Evolutionary conservation across 2,113 vertebrate species (phyloP).

Genomic region (Tupaia tana): DNA sequence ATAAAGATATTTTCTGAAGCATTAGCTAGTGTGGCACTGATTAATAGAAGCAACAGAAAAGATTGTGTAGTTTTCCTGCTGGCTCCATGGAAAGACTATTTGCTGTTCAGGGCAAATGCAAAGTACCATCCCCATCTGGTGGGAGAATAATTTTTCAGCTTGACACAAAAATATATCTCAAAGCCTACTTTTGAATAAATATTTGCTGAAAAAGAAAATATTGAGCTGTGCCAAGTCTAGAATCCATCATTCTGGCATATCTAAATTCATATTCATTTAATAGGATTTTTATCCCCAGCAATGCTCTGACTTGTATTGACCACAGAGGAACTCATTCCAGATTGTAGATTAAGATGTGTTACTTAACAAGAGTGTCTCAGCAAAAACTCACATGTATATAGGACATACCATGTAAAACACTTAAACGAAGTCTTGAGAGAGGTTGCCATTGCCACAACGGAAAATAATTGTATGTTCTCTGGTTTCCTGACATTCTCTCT

Average conservation of each 20-base stretch:
- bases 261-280: background rate
- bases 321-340: background rate
- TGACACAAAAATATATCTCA: constrained; percentile 47
- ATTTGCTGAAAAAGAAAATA: constrained; percentile 53
- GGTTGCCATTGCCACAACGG: background rate
- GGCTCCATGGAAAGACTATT: constrained; percentile 37
- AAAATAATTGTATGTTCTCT: background rate
- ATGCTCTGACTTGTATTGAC: background rate
- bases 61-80: constrained; percentile 16
- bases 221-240: background rate
- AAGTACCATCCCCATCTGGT: background rate
- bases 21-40: constrained; percentile 13
- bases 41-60: constrained; percentile 23
- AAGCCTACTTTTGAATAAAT: constrained; percentile 62
- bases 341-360: constrained; percentile 24
- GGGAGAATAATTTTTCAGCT: constrained; percentile 23
- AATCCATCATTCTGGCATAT: constrained; percentile 18
- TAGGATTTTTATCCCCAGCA: background rate
- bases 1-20: background rate
- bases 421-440: constrained; percentile 1
- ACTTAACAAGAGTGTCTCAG: background rate
- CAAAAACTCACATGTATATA: background rate
- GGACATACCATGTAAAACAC: background rate
- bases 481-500: background rate
- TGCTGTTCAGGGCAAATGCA: background rate